These are phyloP conservation scores for Hetaerina americana DNA, from an alignment of 1,140 invertebrate species.

Conservation along the genomic window DNA sequence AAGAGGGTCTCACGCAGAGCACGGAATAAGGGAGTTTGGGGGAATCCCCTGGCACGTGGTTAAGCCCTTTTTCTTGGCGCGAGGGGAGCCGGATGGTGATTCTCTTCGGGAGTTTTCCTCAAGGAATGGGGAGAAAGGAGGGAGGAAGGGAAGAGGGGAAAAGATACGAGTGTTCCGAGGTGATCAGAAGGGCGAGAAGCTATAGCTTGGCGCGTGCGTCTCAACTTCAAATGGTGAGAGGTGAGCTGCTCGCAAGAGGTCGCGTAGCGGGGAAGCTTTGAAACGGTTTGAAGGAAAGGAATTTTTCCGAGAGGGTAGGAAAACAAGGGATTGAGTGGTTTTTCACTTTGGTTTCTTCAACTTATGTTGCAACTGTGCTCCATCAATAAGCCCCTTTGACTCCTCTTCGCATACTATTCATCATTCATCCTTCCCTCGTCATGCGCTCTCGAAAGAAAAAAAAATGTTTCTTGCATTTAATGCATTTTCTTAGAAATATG, in stretches of 20 bases:
- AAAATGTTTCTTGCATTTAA: too few species aligned
- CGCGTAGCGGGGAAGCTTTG: not conserved
- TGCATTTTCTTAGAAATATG: too few species aligned
- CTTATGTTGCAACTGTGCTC: not conserved
- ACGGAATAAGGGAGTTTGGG: too few species aligned
- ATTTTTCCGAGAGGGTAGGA: not conserved
- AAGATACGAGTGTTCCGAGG: too few species aligned
- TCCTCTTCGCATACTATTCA: not conserved
- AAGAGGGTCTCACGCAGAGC: too few species aligned
- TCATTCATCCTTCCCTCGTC: not conserved
- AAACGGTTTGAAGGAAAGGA: not conserved
- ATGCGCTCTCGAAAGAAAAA: not conserved
- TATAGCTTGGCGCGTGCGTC: too few species aligned
- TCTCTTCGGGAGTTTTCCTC: too few species aligned
- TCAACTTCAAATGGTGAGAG: too few species aligned
- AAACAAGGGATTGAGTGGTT: not conserved
- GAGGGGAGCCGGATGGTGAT: not conserved
- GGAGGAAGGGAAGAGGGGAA: too few species aligned
- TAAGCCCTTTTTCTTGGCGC: not conserved
- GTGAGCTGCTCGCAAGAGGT: too few species aligned
- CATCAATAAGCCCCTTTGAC: not conserved
- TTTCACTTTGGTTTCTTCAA: not conserved
- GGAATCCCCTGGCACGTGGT: not conserved
- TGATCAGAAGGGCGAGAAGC: too few species aligned
- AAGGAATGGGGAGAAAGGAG: too few species aligned